phyloP scores from a whole-genome alignment of 1,140 invertebrate species.

The Zaprionus lachaisei region DNA sequence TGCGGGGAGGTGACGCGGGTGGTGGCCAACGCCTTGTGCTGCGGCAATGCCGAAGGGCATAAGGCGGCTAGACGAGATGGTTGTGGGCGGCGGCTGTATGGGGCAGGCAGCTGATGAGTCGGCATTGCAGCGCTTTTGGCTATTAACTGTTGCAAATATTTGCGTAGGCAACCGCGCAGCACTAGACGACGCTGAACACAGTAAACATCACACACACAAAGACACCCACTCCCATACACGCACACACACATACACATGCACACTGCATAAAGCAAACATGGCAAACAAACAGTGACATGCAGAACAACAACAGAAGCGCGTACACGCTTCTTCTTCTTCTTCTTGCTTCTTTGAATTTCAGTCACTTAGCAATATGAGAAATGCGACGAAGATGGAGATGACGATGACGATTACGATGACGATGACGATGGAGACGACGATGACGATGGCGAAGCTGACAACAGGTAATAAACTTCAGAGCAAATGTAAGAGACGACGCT shows the following conservation, averaged over 20 bases:
- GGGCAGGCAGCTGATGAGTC: conserved; percentile 54
- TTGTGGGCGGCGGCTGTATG: not conserved
- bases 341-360: conserved; percentile 24
- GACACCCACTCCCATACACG: conserved; percentile 51
- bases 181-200: conserved; percentile 61
- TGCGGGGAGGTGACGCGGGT: not conserved
- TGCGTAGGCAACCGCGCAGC: conserved; percentile 65
- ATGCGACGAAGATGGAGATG: not conserved
- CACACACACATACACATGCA: conserved; percentile 42
- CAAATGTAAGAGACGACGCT: conserved; percentile 1
- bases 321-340: not conserved
- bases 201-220: conserved; percentile 54
- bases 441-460: conserved; percentile 7
- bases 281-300: conserved; percentile 38
- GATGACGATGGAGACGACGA: not conserved
- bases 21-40: not conserved
- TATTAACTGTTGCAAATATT: conserved; percentile 80
- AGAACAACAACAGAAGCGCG: conserved; percentile 20
- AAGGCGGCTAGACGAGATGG: conserved; percentile 43
- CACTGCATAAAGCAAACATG: conserved; percentile 36
- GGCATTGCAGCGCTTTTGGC: conserved; percentile 66
- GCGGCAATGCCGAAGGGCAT: conserved; percentile 41
- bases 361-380: conserved; percentile 40
- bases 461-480: conserved; percentile 19
- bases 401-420: not conserved